Evolutionary conservation across 2,113 vertebrate genomes (phyloP), one percentile per base, ranked within the genome.

Genomic region (Vanacampus margaritifer): DNA sequence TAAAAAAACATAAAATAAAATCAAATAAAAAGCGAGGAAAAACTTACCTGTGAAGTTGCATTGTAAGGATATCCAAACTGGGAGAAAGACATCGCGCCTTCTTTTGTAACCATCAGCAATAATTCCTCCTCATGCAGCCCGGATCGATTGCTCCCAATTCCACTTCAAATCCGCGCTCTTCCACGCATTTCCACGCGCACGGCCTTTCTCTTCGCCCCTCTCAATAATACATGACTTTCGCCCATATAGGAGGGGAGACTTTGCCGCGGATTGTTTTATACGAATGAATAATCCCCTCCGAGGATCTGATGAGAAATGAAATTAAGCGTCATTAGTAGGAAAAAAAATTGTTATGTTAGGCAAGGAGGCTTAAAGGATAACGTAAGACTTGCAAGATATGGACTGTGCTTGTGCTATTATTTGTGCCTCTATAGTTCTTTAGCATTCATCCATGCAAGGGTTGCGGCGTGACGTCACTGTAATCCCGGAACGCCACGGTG

Each of bases 51-150:
- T 76, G 96, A 95, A 88, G 95, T 91, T 88, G 94, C 90, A 92
- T 93, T 93, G 84, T 98, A 98, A 36, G 97, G 95, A 82, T 97
- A 98, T 93, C 97, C 96, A 87, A 98, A 98, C 90, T 96, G 96
- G 68, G 96, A 93, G 93, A 99, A 99, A 89, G 96, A 97, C 97
- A 98, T 99, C 76, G 90, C 92, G 84, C 91, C 93, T 91, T 91
- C 92, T 92, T 94, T 94, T 92, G 92, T 93, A 87, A 93, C 89
- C 93, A 94, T 93, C 91, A 91, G 92, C 90, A 94, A 93, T 93
- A 57, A 94, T 91, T 91, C 92, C 91, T 91, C 88, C 60, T 62
- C 60, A 43, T 57, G 54, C 54, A 91, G 91, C 90, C 88, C 90
- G 92, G 93, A 94, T 95, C 92, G 94, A 93, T 93, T 93, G 91